Evolutionary conservation across 2,797 vertebrate species (phyloP), one percentile per base, ranked within the genome.

Genomic region (Graptemys geographica): DNA sequence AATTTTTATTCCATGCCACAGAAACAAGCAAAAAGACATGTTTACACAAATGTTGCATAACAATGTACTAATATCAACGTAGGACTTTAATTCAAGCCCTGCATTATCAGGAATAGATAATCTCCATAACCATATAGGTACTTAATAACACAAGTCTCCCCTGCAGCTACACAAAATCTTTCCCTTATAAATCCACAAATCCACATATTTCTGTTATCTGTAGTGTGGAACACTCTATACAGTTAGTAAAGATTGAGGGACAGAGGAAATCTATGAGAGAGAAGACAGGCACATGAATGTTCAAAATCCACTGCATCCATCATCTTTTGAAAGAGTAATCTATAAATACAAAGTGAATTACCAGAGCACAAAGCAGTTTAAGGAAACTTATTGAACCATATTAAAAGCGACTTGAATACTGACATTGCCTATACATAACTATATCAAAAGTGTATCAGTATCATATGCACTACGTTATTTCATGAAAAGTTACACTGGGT

Each of bases 1-100:
- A 59, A 74, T 76, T 85, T 74, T 51, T 9, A 83, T 84, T 84
- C 91, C 59, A 84, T 56, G 47, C 55, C 76, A 83, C 83, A 91
- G 11, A 81, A 21, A 79, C 1, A 5, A 93, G 81, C 25, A 59
- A 92, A 89, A 92, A 44, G 21, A 76, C 53, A 41, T 33, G 69
- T n/a, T 27, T 47, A 88, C 4, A 10, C 41, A 92, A 76, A n/a
- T 37, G 2, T 78, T 94, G 27, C 31, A 90, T 84, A n/a, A 55
- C 0, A 7, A 5, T 56, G 2, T 41, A 79, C 37, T 21, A 53
- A 65, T 0, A 80, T 37, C 87, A 57, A 86, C 59, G 3, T 33
- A 81, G 87, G 47, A 85, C 23, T 76, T 51, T 27, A 72, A 65
- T 47, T 76, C 72, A 47, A 44, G 27, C 41, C 72, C 37, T 76